phyloP scores from a whole-genome alignment of 2,888 invertebrate species.

The Brachylomia viminalis region DNA sequence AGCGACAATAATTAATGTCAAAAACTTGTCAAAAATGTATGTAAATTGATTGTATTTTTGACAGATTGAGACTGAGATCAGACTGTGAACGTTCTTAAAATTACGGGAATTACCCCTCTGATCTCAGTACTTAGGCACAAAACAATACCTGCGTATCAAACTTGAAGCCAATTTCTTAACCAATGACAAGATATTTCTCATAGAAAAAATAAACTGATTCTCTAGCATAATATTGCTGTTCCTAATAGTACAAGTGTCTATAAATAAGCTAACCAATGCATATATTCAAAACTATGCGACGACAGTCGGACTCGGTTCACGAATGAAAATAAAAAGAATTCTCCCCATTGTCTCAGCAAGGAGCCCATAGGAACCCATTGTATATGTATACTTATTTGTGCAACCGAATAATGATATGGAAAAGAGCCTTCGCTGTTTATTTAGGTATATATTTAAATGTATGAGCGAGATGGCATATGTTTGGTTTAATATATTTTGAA shows the following conservation, averaged over 20 bases:
- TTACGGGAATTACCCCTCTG: too few relatives aligned
- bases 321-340: constrained; percentile 72
- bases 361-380: constrained; percentile 73
- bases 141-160: not conserved
- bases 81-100: too few relatives aligned
- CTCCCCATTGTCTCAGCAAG: constrained; percentile 79
- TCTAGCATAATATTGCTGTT: not conserved
- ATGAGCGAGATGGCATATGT: constrained; percentile 18
- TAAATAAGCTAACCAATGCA: constrained; percentile 45
- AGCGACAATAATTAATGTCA: too few relatives aligned
- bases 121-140: not conserved
- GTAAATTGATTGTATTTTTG: too few relatives aligned
- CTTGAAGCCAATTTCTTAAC: too few relatives aligned
- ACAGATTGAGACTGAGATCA: too few relatives aligned
- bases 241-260: constrained; percentile 20
- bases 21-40: too few relatives aligned
- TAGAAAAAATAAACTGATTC: not conserved
- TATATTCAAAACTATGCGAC: constrained; percentile 64
- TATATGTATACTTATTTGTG: constrained; percentile 81
- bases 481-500: constrained; percentile 29
- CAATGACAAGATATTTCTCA: not conserved
- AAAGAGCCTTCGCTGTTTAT: constrained; percentile 73
- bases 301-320: constrained; percentile 57
- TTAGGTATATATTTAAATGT: constrained; percentile 54
- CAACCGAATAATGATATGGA: constrained; percentile 84